Evolutionary conservation across 2,797 vertebrate genomes (phyloP).

Genomic region (Serranus cabrilla): DNA sequence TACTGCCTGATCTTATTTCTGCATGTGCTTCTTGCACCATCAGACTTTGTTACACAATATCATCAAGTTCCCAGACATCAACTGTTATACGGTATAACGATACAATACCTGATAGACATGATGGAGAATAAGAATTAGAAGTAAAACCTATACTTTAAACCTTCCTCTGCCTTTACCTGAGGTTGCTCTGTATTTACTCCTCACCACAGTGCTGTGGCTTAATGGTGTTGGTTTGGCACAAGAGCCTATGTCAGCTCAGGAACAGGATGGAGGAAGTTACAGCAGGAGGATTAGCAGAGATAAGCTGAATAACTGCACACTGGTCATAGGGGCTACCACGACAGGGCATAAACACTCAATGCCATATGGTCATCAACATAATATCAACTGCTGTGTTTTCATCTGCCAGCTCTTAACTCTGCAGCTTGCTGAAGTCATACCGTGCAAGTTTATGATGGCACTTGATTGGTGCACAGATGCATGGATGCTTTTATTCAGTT

Average conservation of each 20-base stretch:
- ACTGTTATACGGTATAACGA: too few species aligned
- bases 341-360: constrained; percentile 30
- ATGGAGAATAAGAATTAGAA: background rate
- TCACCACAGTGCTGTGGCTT: constrained; percentile 23
- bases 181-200: constrained; percentile 32
- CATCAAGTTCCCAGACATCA: background rate
- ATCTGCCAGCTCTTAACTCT: constrained; percentile 7
- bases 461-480: background rate
- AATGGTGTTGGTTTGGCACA: constrained; percentile 26
- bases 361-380: constrained; percentile 51
- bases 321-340: constrained; percentile 50
- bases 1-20: background rate
- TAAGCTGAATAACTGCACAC: constrained; percentile 61
- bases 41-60: background rate
- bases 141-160: background rate
- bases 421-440: background rate
- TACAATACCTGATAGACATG: background rate
- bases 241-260: constrained; percentile 38
- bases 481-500: background rate
- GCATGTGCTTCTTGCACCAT: background rate
- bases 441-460: background rate
- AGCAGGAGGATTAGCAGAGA: constrained; percentile 65
- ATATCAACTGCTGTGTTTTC: constrained; percentile 18
- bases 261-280: constrained; percentile 53
- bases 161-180: background rate